A percentile compares a stretch with the other conserved stretches of the same genome.
Conservation (phyloP, 53 echinoderm and acorn worm genomes). For the Antedon mediterranea region DNA sequence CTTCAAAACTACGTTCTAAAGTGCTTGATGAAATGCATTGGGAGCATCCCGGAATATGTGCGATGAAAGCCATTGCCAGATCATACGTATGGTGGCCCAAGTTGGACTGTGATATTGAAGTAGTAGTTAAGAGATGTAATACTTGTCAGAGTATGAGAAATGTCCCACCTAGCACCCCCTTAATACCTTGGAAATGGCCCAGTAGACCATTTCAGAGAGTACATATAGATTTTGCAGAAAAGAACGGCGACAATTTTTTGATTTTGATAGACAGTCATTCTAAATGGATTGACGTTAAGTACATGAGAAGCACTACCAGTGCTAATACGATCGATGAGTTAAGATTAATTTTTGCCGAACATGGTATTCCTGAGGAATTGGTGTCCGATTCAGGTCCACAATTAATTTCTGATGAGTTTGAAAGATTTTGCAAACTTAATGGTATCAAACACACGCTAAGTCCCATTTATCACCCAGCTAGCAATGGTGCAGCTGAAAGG, state of each 20-base stretch:
- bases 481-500: slow-evolving; percentile 24
- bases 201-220: slow-evolving; percentile 27
- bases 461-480: slow-evolving; percentile 40
- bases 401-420: slow-evolving; percentile 28
- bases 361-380: slow-evolving; percentile 43
- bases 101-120: slow-evolving; percentile 25
- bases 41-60: slow-evolving; percentile 17
- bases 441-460: slow-evolving; percentile 26
- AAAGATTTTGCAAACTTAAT: slow-evolving; percentile 26
- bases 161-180: slow-evolving; percentile 19
- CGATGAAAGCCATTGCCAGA: slow-evolving; percentile 26
- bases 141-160: slow-evolving; percentile 24
- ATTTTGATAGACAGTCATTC: slow-evolving; percentile 38
- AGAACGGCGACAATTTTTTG: slow-evolving; percentile 23
- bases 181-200: slow-evolving; percentile 32
- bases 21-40: slow-evolving; percentile 24
- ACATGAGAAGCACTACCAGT: slow-evolving; percentile 30
- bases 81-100: slow-evolving; percentile 25
- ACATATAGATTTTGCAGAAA: slow-evolving; percentile 36
- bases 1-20: neutral
- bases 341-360: slow-evolving; percentile 31
- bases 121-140: slow-evolving; percentile 18
- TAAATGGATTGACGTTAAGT: slow-evolving; percentile 40
- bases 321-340: slow-evolving; percentile 34
- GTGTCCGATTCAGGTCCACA: slow-evolving; percentile 45